These are phyloP conservation scores for Lissonota sp. DNA, from an alignment of 2,888 invertebrate genomes.

Conservation along the genomic window DNA sequence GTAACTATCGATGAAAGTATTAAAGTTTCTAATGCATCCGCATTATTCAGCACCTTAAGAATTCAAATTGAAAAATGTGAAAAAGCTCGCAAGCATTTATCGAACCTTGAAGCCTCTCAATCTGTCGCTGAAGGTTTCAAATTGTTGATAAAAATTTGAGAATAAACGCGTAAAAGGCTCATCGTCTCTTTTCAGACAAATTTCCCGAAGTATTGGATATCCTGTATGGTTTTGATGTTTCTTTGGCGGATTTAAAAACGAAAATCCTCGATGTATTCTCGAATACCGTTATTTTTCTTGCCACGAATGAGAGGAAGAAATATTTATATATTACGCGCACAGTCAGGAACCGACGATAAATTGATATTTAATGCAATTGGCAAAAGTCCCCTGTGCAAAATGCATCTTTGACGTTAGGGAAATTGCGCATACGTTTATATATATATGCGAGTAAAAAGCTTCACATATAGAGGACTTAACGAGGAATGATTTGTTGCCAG, in stretches of 20 bases:
- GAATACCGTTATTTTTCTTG: slow-evolving; percentile 3
- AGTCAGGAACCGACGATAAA: slow-evolving; percentile 60
- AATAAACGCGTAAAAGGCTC: too few relatives aligned
- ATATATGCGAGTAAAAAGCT: slow-evolving; percentile 5
- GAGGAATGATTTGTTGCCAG: slow-evolving; percentile 78
- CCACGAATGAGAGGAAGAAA: neutral
- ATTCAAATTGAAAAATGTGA: too few relatives aligned
- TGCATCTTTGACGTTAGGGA: slow-evolving; percentile 27
- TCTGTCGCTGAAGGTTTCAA: too few relatives aligned
- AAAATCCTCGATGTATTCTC: too few relatives aligned
- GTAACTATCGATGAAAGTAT: slow-evolving; percentile 14
- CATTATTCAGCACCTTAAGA: too few relatives aligned
- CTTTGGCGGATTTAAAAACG: too few relatives aligned
- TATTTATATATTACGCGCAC: neutral
- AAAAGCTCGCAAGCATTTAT: too few relatives aligned
- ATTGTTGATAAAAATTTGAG: too few relatives aligned
- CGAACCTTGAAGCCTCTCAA: too few relatives aligned
- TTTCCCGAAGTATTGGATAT: too few relatives aligned
- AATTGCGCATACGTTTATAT: slow-evolving; percentile 9
- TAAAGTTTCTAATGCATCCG: slow-evolving; percentile 3
- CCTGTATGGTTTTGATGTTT: too few relatives aligned
- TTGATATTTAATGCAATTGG: slow-evolving; percentile 72
- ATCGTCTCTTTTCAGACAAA: too few relatives aligned
- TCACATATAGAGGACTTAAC: slow-evolving; percentile 68
- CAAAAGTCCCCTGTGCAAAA: slow-evolving; percentile 58